A percentile compares a stretch with the other conserved stretches of the same genome.
phyloP scores from a whole-genome alignment of 2,888 invertebrate species.

The Oegoconia quadripuncta region DNA sequence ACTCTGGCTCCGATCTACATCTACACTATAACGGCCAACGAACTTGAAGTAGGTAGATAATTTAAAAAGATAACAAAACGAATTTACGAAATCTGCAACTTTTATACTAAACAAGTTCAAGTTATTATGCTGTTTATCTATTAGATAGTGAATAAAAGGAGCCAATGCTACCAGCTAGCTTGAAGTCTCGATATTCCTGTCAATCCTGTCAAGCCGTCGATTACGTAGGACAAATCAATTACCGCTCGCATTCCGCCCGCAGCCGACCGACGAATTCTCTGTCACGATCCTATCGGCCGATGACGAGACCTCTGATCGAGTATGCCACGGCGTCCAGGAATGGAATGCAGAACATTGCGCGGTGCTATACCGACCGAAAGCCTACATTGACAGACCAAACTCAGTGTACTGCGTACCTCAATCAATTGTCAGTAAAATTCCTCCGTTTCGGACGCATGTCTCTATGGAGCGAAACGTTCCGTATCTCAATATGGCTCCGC shows the following conservation, averaged over 20 bases:
- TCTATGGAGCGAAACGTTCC: conserved; percentile 47
- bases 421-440: conserved; percentile 65
- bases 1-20: too few relatives aligned
- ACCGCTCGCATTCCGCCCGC: conserved; percentile 69
- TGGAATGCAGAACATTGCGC: conserved; percentile 59
- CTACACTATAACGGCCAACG: too few relatives aligned
- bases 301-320: conserved; percentile 61
- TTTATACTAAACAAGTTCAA: too few relatives aligned
- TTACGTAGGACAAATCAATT: conserved; percentile 78
- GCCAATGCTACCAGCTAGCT: conserved; percentile 12
- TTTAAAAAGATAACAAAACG: too few relatives aligned
- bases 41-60: too few relatives aligned
- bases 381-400: conserved; percentile 54
- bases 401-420: conserved; percentile 63
- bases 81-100: too few relatives aligned
- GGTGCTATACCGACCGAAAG: conserved; percentile 37
- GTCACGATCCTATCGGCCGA: conserved; percentile 68
- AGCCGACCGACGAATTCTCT: conserved; percentile 70
- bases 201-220: conserved; percentile 61
- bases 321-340: conserved; percentile 40
- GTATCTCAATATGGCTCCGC: conserved; percentile 55
- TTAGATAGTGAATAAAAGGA: too few relatives aligned
- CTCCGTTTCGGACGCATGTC: conserved; percentile 60
- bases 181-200: conserved; percentile 64
- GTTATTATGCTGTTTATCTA: too few relatives aligned